Evolutionary conservation across 2,797 vertebrate species (phyloP), one percentile per base, ranked within the genome.

Genomic region (Pangasius macronema): DNA sequence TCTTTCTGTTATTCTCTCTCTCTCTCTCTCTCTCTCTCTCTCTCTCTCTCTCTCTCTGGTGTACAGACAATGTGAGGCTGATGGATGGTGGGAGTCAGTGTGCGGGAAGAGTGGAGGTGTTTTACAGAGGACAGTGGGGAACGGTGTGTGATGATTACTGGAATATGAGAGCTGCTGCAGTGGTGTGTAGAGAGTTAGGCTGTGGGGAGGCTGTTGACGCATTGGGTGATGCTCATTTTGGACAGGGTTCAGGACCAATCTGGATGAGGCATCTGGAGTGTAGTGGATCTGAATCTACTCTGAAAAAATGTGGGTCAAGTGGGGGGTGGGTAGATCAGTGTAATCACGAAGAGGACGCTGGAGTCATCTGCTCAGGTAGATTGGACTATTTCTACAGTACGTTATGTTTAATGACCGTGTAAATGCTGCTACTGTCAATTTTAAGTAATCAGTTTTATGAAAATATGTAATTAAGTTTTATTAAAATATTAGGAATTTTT

Each of bases 151-250:
- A 72, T 81, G 90, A 39, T 46, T 83, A 89, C 57, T 95, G 93
- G 93, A 8, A n/a, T 76, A 39, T 53, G 7, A 27, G 30, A 0
- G 90, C 92, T 33, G 87, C 89, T 24, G 36, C 84, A 0, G 90
- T 95, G 83, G n/a, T 94, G 77, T 96, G 95, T 87, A 67, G 5
- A 75, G 94, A 95, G 87, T 61, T 94, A 0, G 86, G 36, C 85
- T 96, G 95, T 59, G 93, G 92, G 0, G 3, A 2, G 8, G 87
- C 93, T 51, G 2, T 61, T 2, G 0, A 2, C 20, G 85, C 85
- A 5, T 0, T 73, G 3, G 53, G 33, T 0, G 3, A 0, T 0
- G 67, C 11, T 1, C 0, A 91, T 68, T 95, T 93, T 85, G 94
- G 92, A 88, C 92, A n/a, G 90, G 93, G 94, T 39, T 95, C 86